Base-by-base conservation (phyloP, 2,888 invertebrate genomes). In the Nomada fabriciana region DNA sequence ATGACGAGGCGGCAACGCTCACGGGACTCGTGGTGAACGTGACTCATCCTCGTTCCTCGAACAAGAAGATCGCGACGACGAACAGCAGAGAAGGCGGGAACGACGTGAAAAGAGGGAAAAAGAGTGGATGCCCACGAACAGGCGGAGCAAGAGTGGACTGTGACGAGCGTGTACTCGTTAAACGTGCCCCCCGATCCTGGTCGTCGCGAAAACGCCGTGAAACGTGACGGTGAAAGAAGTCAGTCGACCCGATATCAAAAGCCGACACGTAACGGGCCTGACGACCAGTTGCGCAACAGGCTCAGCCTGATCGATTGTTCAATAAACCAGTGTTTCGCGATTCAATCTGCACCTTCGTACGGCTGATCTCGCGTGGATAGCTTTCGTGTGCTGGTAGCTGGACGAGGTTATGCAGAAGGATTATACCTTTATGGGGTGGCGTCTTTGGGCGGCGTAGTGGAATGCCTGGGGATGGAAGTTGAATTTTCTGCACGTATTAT, bases 1-100 rank as follows among this genome's bases (percentile, higher is more conserved):
- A 90, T 90, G 89, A 88, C 90, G 87, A 86, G 85, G 88, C 87
- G 76, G 74, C 25, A 2, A 83, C 75, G 84, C 76, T 81, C 84
- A 76, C 83, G 82, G 74, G 83, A 72, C 80, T 84, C 80, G 75
- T 80, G 82, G 86, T 82, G 73, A 89, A 84, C 88, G 85, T 90
- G 90, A 90, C 86, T 90, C 90, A 90, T 88, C 82, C 79, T 59
- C 63, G 80, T 79, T 70, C 72, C 11, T 5, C 20, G 29, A 15
- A 76, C 74, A 71, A 76, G 80, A 86, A 65, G 80, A 74, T 81
- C 82, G 80, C 70, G 80, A 64, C 65, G 20, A n/a, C 29, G 65
- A 15, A 25, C 25, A 50, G 64, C 2, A 59, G 85, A 80, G 68
- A 74, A 69, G 84, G 61, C 73, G 74, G 63, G 29, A 83, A 82